phyloP scores from a whole-genome alignment of 2,113 vertebrate genomes.

The Daphoenositta chrysoptera region DNA sequence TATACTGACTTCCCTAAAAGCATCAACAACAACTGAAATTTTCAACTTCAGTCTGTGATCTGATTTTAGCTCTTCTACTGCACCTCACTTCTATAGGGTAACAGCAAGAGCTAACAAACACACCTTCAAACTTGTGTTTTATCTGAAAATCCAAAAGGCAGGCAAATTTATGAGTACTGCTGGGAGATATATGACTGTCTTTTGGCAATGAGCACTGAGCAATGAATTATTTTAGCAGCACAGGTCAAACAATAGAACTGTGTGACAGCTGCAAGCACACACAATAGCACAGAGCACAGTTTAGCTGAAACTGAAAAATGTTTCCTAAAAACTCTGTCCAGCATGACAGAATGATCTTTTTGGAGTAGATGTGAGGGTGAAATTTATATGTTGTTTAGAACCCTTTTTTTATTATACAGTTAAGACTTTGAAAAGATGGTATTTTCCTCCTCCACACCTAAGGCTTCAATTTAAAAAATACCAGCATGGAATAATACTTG shows the following conservation, averaged over 20 bases:
- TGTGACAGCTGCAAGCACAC: not conserved
- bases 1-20: not conserved
- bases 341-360: not conserved
- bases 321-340: not conserved
- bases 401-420: not conserved
- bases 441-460: not conserved
- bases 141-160: not conserved
- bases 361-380: not conserved
- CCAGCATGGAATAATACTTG: not conserved
- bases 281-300: not conserved
- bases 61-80: not conserved
- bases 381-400: not conserved
- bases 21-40: not conserved
- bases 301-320: not conserved
- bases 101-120: not conserved
- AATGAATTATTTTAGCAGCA: conserved; percentile 5
- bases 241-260: not conserved
- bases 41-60: not conserved
- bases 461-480: not conserved
- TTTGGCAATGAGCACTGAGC: not conserved
- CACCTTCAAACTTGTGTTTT: not conserved
- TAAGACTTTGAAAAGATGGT: not conserved
- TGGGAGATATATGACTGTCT: not conserved
- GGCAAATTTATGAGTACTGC: not conserved
- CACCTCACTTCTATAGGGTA: not conserved